A percentile compares a stretch with the other conserved stretches of the same genome.
These are phyloP conservation scores for Calameuta filiformis DNA, from an alignment of 2,888 invertebrate genomes.

Conservation along the genomic window DNA sequence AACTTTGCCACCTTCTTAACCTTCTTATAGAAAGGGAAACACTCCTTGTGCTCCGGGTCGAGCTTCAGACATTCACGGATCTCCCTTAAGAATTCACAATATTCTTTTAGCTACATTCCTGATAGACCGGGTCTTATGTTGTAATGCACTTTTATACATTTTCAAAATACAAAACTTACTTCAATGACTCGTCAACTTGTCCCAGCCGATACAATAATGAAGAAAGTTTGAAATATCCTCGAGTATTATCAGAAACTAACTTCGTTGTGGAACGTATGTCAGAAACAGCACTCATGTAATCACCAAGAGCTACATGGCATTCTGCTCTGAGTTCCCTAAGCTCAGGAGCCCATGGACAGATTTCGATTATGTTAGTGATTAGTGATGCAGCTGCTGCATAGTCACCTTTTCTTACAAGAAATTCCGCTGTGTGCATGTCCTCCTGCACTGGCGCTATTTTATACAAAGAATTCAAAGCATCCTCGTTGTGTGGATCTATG, in stretches of 20 bases:
- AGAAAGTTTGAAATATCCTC: conserved; percentile 86
- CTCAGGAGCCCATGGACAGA: conserved; percentile 89
- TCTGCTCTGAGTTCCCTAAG: conserved; percentile 89
- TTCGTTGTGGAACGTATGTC: conserved; percentile 93
- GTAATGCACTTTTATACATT: neutral
- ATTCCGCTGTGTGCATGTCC: conserved; percentile 74
- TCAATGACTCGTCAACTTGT: conserved; percentile 89
- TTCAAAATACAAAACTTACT: conserved; percentile 67
- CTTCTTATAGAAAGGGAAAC: conserved; percentile 96
- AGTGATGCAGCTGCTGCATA: conserved; percentile 72
- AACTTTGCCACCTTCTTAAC: conserved; percentile 92
- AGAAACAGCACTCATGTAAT: conserved; percentile 86
- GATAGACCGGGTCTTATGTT: neutral
- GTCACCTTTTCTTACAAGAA: conserved; percentile 71
- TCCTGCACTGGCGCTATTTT: conserved; percentile 74
- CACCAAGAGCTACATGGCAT: conserved; percentile 81
- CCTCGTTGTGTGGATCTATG: conserved; percentile 80
- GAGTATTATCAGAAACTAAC: conserved; percentile 91
- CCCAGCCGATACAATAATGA: conserved; percentile 89
- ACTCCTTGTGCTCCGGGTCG: conserved; percentile 97
- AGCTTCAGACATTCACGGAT: conserved; percentile 96
- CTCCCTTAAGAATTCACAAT: conserved; percentile 69
- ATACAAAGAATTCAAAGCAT: conserved; percentile 76
- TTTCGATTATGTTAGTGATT: conserved; percentile 77
- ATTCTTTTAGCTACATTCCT: neutral